A percentile compares a stretch with the other conserved stretches of the same genome.
phyloP scores from a whole-genome alignment of 2,888 invertebrate species.

The Drosophila macrothrix region DNA sequence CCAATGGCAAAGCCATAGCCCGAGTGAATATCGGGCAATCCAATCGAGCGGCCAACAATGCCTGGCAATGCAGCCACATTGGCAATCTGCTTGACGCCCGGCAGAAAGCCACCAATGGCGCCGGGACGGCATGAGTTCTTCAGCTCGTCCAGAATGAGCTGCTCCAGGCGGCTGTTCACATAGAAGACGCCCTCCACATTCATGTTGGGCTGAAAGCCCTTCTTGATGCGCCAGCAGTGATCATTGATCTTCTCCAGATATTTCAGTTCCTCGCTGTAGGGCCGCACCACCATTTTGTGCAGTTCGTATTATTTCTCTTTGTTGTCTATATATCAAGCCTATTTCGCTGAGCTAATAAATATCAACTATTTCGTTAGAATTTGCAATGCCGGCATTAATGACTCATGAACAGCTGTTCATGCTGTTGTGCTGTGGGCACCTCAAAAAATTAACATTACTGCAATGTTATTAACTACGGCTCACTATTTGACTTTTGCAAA shows the following conservation, averaged over 20 bases:
- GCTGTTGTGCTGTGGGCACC: constrained; percentile 7
- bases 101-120: constrained; percentile 97
- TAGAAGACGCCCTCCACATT: constrained; percentile 99
- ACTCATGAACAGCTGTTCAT: not conserved
- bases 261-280: constrained; percentile 96
- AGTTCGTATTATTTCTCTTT: not conserved
- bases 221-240: constrained; percentile 96
- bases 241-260: constrained; percentile 95
- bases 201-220: constrained; percentile 99
- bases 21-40: constrained; percentile 98
- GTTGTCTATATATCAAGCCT: not conserved
- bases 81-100: constrained; percentile 99
- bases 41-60: constrained; percentile 96
- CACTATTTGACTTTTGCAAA: not conserved
- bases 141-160: constrained; percentile 98
- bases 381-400: constrained; percentile 40
- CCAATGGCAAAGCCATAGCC: constrained; percentile 99
- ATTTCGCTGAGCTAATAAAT: not conserved
- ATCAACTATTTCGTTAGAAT: constrained; percentile 33
- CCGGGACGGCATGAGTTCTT: constrained; percentile 95
- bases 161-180: constrained; percentile 96
- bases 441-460: constrained; percentile 2
- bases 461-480: constrained; percentile 2
- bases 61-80: constrained; percentile 99
- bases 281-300: constrained; percentile 92